phyloP scores from a whole-genome alignment of 2,888 invertebrate species.

The Therioaphis trifolii region DNA sequence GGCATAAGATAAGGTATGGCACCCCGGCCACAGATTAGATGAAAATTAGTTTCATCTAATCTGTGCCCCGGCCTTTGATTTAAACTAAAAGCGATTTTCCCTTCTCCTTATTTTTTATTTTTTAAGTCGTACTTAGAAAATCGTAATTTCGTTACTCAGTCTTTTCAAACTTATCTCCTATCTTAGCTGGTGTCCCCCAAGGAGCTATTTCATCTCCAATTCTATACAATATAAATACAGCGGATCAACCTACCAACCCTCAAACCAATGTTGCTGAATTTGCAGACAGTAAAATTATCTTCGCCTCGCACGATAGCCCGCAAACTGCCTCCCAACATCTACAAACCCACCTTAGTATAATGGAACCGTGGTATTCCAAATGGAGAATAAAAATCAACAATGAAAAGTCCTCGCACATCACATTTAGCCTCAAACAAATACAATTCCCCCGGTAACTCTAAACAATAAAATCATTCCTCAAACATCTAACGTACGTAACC shows the following conservation, averaged over 20 bases:
- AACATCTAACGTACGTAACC: background rate
- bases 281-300: background rate
- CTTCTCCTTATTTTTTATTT: background rate
- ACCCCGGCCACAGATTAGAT: background rate
- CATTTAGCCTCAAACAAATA: background rate
- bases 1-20: background rate
- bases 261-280: background rate
- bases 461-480: background rate
- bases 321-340: background rate
- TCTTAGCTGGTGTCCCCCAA: too few species aligned
- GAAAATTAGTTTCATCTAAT: background rate
- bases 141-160: background rate
- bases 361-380: background rate
- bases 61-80: too few species aligned
- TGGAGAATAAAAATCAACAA: too few species aligned
- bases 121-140: background rate
- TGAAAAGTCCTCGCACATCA: too few species aligned
- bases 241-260: background rate
- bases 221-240: background rate
- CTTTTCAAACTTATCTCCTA: too few species aligned
- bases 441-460: background rate
- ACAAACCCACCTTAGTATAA: conserved; percentile 7
- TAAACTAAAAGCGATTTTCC: too few species aligned
- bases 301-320: background rate
- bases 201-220: too few species aligned